Base-by-base conservation (phyloP, 2,888 invertebrate species). In the Myopa tessellatipennis region DNA sequence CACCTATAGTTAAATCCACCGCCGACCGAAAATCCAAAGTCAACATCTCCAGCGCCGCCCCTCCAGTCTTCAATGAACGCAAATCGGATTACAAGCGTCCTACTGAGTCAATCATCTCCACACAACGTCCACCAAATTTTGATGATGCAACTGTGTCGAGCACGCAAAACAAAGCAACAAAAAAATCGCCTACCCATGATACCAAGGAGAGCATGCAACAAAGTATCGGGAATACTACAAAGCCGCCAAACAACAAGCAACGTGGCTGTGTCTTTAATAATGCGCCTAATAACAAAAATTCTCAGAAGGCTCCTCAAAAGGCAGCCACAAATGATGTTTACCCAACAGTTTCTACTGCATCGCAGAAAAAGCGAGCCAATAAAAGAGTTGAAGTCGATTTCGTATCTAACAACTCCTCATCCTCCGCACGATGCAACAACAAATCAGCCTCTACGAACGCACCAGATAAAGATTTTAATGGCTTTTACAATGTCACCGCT, bases 401-500 rank as follows among this genome's bases (percentile, higher is more conserved):
- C n/a, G 4, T 58, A 7, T 40, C 77, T 14, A 58, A 73, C 52
- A 34, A 60, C 55, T n/a, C n/a, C 26, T 26, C 26, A 26, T 52
- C 68, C 5, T 16, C 65, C 26, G 36, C 40, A 16, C 50, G 74
- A 16, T 36, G 26, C 73, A 77, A 61, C 69, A 78, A 60, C 45
- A 77, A 52, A 65, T 58, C 60, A 52, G 55, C 60, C 74, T 78
- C 80, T n/a, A 12, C 61, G 4, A 12, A 36, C 5, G 52, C 71
- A 36, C 5, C 60, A 68, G 82, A 83, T 8, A 83, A 84, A 75
- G 83, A 84, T 18, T 80, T 78, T 55, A 78, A 77, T 58, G 79
- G 52, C 18, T 84, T 80, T 73, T 85, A 85, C 72, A 84, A 84
- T 76, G 83, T 84, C 84, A 85, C 82, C 87, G 85, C 82, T 87